These are phyloP conservation scores for Bombus pyrosoma DNA, from an alignment of 1,140 invertebrate species.

Conservation along the genomic window DNA sequence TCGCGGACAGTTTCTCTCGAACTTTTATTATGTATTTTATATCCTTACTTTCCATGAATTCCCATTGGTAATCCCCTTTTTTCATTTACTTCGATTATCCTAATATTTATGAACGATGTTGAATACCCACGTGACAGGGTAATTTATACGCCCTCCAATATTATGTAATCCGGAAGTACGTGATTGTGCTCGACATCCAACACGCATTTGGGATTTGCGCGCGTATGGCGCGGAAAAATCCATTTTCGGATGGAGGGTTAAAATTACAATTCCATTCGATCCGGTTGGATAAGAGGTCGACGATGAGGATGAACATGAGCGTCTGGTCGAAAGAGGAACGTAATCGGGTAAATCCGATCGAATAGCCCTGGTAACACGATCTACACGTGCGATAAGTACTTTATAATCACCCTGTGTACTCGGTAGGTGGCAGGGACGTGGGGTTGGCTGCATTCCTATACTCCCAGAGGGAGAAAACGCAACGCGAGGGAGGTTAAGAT, in stretches of 20 bases:
- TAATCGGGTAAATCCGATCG: slow-evolving; percentile 38
- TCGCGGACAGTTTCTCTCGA: too few relatives aligned
- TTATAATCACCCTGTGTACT: slow-evolving; percentile 44
- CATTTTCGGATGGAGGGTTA: not conserved
- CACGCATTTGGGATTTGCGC: not conserved
- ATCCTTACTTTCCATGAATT: too few relatives aligned
- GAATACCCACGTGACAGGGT: not conserved
- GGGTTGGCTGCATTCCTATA: slow-evolving; percentile 29
- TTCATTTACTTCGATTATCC: not conserved
- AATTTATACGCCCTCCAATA: not conserved
- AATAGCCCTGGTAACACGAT: slow-evolving; percentile 44
- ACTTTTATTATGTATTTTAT: too few relatives aligned
- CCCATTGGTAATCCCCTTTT: not conserved
- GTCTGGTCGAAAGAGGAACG: not conserved
- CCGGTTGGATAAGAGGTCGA: slow-evolving; percentile 5
- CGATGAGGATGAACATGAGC: not conserved
- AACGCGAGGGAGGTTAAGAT: slow-evolving; percentile 68
- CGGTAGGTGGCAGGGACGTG: not conserved
- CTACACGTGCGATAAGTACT: slow-evolving; percentile 40
- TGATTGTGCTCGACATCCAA: not conserved
- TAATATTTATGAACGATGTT: not conserved
- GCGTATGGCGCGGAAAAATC: not conserved
- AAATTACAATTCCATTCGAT: slow-evolving; percentile 45
- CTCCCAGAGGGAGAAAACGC: slow-evolving; percentile 20
- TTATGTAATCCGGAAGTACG: not conserved